phyloP scores from a whole-genome alignment of 2,888 invertebrate genomes.

The Altica lythri region DNA sequence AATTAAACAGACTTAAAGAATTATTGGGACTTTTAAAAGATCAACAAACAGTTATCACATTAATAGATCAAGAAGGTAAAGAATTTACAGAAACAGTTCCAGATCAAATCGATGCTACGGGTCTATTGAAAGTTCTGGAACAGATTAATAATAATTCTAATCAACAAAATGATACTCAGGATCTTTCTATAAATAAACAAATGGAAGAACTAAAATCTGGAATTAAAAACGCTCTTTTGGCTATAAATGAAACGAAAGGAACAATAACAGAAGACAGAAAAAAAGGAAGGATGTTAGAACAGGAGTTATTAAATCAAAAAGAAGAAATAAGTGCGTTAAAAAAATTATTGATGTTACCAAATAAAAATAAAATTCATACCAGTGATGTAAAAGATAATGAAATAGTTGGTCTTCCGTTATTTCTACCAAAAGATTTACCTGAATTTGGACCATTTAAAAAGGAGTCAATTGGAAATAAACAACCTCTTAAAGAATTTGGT shows the following conservation, averaged over 20 bases:
- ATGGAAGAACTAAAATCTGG: not conserved
- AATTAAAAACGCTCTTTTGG: slow-evolving; percentile 5
- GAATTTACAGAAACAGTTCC: not conserved
- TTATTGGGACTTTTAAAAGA: slow-evolving; percentile 2
- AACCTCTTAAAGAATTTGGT: not conserved
- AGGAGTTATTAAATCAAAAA: slow-evolving; percentile 40
- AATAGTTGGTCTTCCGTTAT: slow-evolving; percentile 16
- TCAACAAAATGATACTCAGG: not conserved
- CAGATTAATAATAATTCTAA: not conserved
- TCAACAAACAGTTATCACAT: slow-evolving; percentile 3
- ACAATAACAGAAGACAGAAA: slow-evolving; percentile 34
- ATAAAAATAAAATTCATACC: not conserved
- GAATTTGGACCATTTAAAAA: not conserved
- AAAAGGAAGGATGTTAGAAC: slow-evolving; percentile 39
- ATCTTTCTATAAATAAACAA: not conserved
- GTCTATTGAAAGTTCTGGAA: slow-evolving; percentile 5
- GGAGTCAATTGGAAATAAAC: not conserved
- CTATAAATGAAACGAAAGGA: slow-evolving; percentile 39
- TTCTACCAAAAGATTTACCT: slow-evolving; percentile 21
- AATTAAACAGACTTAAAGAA: slow-evolving; percentile 9
- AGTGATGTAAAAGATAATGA: slow-evolving; percentile 6
- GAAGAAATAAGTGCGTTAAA: slow-evolving; percentile 35
- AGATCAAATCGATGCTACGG: not conserved
- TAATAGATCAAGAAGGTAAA: not conserved
- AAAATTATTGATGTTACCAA: slow-evolving; percentile 29